Base-by-base conservation (phyloP, 2,113 vertebrate species). In the Elephas maximus region DNA sequence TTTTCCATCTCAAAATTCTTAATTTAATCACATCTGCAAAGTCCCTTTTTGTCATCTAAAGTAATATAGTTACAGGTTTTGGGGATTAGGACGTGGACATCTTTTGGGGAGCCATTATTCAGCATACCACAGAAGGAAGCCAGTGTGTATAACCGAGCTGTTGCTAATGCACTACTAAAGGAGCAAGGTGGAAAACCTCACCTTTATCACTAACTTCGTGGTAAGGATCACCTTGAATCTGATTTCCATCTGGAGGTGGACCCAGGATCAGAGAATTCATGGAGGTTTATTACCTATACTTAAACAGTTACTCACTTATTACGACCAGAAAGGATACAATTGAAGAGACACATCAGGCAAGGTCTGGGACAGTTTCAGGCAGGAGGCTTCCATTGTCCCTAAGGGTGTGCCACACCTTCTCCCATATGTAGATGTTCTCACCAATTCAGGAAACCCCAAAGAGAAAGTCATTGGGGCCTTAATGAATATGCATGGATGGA, bases 1-100 rank as follows among this genome's bases (percentile, higher is more conserved):
- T 60, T 45, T n/a, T n/a, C 12, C 65, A 86, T 85, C 28, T 74
- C 62, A 78, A 23, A 23, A 79, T 79, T 28, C 48, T 82, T 77
- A 89, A 78, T 82, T 82, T 77, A 89, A 78, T 82, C 10, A 37
- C 14, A 90, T 20, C 71, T 82, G 30, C 48, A 60, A 74, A 93
- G 15, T 92, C 6, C 1, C n/a, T 88, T 95, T 57, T 88, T 95
- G 78, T 44, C 33, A 14, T 2, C 11, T 69, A 15, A 65, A 8
- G 6, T 26, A 63, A 77, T 17, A 60, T 63, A 93, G 30, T 83
- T 33, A 92, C 44, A 77, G n/a, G 30, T 45, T 77, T 91, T 90
- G 24, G 74, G 80, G 9, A 90, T 89, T 83, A 63, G 30, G 30
- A 60, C n/a, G 18, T 15, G 57, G 63, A 9, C 65, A 45, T 90